phyloP scores from a whole-genome alignment of 1,140 invertebrate genomes.

The Sarcophaga bullata region DNA sequence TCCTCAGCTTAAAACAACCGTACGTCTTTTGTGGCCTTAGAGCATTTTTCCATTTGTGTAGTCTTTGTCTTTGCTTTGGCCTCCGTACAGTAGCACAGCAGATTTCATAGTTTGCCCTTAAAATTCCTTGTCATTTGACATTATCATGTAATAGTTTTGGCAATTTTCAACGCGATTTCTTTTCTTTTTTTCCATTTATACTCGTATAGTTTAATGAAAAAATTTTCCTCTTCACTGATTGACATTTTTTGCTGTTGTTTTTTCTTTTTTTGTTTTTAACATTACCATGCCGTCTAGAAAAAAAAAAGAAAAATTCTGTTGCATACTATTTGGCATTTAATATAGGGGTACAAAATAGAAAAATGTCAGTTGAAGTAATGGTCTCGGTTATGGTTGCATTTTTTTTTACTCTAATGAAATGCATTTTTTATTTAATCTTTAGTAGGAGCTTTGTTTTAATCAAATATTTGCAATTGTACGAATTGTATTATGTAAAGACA shows the following conservation, averaged over 20 bases:
- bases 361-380: not conserved
- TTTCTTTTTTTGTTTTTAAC: not conserved
- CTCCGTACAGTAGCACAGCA: too few relatives aligned
- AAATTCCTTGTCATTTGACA: not conserved
- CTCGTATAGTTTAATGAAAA: not conserved
- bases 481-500: not conserved
- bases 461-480: not conserved
- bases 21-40: too few relatives aligned
- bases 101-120: not conserved
- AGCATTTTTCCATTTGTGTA: too few relatives aligned
- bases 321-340: constrained; percentile 3
- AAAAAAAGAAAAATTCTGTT: not conserved
- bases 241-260: not conserved
- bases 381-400: not conserved
- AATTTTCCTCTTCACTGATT: constrained; percentile 14
- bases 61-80: not conserved
- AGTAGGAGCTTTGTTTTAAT: not conserved
- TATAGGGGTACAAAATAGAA: not conserved
- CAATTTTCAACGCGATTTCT: constrained; percentile 3
- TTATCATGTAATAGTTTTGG: constrained; percentile 12
- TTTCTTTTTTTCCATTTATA: not conserved
- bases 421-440: not conserved
- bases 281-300: not conserved
- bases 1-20: too few relatives aligned
- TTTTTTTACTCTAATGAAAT: not conserved